Evolutionary conservation across 1,140 invertebrate genomes (phyloP).

Genomic region (Leptinotarsa texana): DNA sequence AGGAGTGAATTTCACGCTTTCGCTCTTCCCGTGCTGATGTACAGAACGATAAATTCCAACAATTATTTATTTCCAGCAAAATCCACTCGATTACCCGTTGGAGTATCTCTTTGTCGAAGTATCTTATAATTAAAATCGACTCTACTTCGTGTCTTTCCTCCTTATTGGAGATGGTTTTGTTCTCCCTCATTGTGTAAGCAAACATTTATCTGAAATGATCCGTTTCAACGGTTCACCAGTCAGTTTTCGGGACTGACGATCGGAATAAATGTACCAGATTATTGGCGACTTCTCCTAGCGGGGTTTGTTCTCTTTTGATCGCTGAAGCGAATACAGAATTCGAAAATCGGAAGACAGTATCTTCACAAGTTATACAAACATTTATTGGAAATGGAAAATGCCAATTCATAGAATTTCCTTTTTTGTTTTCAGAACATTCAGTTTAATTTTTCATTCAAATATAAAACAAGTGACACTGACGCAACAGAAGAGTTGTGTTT

Average conservation of each 20-base stretch:
- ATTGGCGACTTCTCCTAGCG: not conserved
- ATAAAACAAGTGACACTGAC: no score
- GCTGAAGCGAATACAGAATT: no score
- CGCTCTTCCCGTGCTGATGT: not conserved
- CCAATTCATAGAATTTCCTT: no score
- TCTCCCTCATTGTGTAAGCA: not conserved
- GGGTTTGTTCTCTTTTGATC: no score
- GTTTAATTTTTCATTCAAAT: no score
- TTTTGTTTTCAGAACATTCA: no score
- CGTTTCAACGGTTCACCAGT: not conserved
- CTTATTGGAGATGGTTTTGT: conserved; percentile 33
- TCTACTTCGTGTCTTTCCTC: conserved; percentile 20
- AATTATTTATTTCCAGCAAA: conserved; percentile 45
- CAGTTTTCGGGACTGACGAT: not conserved
- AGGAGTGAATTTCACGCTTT: conserved; percentile 13
- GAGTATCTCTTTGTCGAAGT: conserved; percentile 38
- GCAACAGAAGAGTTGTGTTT: no score
- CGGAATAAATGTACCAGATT: not conserved
- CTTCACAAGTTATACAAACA: no score
- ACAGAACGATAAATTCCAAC: conserved; percentile 34
- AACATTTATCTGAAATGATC: not conserved
- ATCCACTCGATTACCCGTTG: conserved; percentile 39
- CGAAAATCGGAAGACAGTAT: no score
- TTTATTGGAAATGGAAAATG: no score
- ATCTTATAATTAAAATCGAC: conserved; percentile 38